Evolutionary conservation across 1,140 invertebrate genomes (phyloP).

Genomic region (Drosophila truncata): DNA sequence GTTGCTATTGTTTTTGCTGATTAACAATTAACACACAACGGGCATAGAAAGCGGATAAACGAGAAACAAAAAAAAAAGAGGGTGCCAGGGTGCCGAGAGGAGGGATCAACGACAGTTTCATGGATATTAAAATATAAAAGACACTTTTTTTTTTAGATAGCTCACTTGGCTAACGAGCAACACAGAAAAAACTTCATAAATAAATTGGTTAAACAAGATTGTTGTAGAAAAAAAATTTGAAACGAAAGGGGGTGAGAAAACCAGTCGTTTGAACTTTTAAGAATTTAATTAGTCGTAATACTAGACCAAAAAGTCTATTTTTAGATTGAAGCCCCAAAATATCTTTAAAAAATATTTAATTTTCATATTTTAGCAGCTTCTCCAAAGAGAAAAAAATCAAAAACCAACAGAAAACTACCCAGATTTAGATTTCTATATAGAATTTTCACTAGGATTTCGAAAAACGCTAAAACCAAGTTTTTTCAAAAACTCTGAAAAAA

Average conservation of each 20-base stretch:
- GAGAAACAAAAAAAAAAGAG: not conserved
- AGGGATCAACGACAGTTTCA: constrained; percentile 10
- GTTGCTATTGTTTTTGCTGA: constrained; percentile 35
- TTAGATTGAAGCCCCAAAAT: not conserved
- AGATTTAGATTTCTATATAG: no score
- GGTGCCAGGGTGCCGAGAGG: not conserved
- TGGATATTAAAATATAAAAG: constrained; percentile 25
- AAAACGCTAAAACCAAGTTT: no score
- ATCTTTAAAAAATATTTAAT: not conserved
- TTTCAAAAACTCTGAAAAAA: no score
- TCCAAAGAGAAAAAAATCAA: not conserved
- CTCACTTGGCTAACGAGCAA: constrained; percentile 19
- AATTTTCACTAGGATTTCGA: no score
- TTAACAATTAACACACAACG: constrained; percentile 49
- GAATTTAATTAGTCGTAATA: not conserved
- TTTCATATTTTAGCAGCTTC: not conserved
- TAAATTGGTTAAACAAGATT: constrained; percentile 23
- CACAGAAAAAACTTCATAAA: constrained; percentile 21
- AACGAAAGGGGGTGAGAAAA: not conserved
- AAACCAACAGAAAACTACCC: not conserved
- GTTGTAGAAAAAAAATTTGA: not conserved
- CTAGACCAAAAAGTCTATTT: not conserved
- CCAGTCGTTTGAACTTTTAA: not conserved
- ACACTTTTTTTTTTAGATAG: constrained; percentile 7
- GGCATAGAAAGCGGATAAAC: constrained; percentile 21